Evolutionary conservation across 1,140 invertebrate species (phyloP), one percentile per base, ranked within the genome.

Genomic region (Pomacea maculata): DNA sequence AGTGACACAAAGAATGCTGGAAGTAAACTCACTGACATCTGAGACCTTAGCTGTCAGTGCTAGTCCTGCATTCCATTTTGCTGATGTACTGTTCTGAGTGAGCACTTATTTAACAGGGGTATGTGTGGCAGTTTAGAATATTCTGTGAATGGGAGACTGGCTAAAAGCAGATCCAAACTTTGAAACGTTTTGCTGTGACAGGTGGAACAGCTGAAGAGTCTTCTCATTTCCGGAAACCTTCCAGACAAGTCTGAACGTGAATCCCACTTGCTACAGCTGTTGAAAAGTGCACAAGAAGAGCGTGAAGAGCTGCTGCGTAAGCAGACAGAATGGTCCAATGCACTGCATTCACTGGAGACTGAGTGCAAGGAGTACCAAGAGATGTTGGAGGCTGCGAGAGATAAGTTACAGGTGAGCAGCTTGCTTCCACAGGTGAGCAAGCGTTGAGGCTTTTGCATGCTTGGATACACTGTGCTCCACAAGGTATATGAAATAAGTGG

Each of bases 221-320:
- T 91, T 34, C 79, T 91, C 25, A 87, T 91, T n/a, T 87, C 86
- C 73, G 89, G 89, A 7, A 87, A 84, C 70, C 81, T 88, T 45
- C 86, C 87, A 55, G 93, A 90, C 91, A 83, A 93, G 57, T 94
- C 95, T 8, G 96, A 97, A 89, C 91, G 87, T 21, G 96, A 97
- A 87, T 94, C 95, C 83, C 95, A 96, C 88, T 91, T 97, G n/a
- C 92, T 96, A n/a, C 95, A 95, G 86, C 92, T 97, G 61, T 92
- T 97, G 0, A 96, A 97, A 93, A 94, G 94, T 83, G 95, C 95
- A 15, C 95, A 97, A 91, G 87, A 88, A 76, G 90, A 91, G 80
- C 83, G 87, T 25, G 90, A 91, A 65, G 90, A 91, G 81, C 83
- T 91, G 68, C 75, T 91, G 17, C 92, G 89, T 54, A 96, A 96